Evolutionary conservation across 2,797 vertebrate species (phyloP).

Genomic region (Hypotaenidia okinawae): DNA sequence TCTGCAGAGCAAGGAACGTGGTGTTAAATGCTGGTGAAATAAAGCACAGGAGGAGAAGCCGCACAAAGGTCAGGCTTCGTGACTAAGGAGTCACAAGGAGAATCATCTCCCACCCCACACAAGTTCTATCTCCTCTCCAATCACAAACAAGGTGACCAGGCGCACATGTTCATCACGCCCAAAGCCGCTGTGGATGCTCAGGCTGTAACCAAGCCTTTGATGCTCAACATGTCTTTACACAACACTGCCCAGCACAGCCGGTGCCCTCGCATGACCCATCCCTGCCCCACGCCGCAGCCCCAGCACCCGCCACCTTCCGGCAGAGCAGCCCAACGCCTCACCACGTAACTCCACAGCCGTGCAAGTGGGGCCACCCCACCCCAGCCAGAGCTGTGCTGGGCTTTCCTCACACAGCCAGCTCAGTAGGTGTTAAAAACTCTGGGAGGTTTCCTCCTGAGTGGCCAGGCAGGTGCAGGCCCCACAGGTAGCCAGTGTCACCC

Average conservation of each 20-base stretch:
- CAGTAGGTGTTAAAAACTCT: not conserved
- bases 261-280: not conserved
- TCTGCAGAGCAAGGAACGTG: constrained; percentile 72
- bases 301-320: not conserved
- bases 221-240: not conserved
- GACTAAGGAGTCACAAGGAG: not conserved
- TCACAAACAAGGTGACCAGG: not conserved
- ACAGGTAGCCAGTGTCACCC: not conserved
- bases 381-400: not conserved
- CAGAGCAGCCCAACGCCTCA: not conserved
- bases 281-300: not conserved
- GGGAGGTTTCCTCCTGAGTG: not conserved
- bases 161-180: not conserved
- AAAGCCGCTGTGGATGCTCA: not conserved
- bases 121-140: not conserved
- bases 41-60: not conserved
- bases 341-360: not conserved
- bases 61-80: not conserved
- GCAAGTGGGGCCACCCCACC: not conserved
- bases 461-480: not conserved
- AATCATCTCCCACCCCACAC: not conserved
- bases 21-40: not conserved
- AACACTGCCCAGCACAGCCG: not conserved
- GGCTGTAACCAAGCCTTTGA: not conserved
- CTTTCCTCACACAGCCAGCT: not conserved